Percentiles rank a stretch among this genome's conserved stretches.
phyloP scores from a whole-genome alignment of 2,797 vertebrate genomes.

The Dendrocincla fuliginosa region DNA sequence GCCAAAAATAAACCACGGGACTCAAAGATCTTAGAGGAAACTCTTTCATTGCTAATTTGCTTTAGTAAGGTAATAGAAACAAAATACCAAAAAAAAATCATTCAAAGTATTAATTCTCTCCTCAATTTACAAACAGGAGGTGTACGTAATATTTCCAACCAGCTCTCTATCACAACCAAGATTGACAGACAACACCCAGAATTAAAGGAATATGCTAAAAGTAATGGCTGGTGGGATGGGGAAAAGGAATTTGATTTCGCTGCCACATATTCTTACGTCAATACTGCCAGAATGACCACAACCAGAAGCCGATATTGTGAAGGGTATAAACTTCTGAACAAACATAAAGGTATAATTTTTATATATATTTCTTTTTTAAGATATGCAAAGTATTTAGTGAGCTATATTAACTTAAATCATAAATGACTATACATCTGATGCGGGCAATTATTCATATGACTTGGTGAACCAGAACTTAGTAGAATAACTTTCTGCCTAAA shows the following conservation, averaged over 20 bases:
- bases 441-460: not conserved
- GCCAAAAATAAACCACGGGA: not conserved
- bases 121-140: slow-evolving; percentile 78
- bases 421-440: not conserved
- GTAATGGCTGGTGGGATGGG: slow-evolving; percentile 91
- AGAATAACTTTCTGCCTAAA: not conserved
- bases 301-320: slow-evolving; percentile 85
- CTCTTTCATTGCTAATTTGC: not conserved
- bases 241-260: slow-evolving; percentile 88
- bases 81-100: not conserved
- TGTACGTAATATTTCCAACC: slow-evolving; percentile 91
- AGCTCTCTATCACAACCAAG: slow-evolving; percentile 92
- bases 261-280: slow-evolving; percentile 83
- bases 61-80: not conserved
- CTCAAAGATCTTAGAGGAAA: not conserved
- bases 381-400: not conserved
- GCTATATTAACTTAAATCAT: not conserved
- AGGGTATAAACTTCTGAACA: slow-evolving; percentile 88
- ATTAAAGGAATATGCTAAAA: slow-evolving; percentile 85
- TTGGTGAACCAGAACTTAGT: not conserved
- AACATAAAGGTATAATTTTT: slow-evolving; percentile 79
- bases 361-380: not conserved
- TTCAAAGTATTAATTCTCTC: not conserved
- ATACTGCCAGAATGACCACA: slow-evolving; percentile 86
- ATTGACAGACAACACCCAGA: slow-evolving; percentile 90